Evolutionary conservation across 2,113 vertebrate genomes (phyloP).

Genomic region (Mobula hypostoma): DNA sequence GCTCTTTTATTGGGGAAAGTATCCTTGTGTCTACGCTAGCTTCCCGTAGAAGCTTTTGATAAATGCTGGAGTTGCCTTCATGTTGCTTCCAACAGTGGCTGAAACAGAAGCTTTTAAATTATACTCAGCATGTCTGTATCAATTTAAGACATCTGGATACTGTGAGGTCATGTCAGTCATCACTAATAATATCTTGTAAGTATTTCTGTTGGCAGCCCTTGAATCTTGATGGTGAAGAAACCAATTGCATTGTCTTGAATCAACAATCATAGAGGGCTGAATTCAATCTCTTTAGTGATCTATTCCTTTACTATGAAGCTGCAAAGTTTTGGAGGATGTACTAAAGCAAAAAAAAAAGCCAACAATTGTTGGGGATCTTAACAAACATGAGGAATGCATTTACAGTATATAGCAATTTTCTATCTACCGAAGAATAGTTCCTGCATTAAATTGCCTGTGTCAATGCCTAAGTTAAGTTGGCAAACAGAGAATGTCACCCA

Average conservation of each 20-base stretch:
- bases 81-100: neutral
- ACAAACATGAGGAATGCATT: neutral
- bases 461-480: neutral
- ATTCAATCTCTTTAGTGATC: neutral
- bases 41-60: neutral
- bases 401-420: neutral
- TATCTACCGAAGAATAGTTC: neutral
- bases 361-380: neutral
- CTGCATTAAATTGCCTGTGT: too few relatives aligned
- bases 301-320: neutral
- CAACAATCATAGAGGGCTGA: neutral
- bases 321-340: neutral
- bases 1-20: neutral
- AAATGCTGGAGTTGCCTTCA: neutral
- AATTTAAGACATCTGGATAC: neutral
- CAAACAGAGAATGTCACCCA: neutral
- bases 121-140: neutral
- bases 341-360: neutral
- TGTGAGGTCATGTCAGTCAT: neutral
- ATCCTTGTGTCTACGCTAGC: neutral
- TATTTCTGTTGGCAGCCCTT: neutral
- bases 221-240: neutral
- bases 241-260: neutral
- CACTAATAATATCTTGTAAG: neutral
- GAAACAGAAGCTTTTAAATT: neutral